phyloP scores from a whole-genome alignment of 2,888 invertebrate species.

The Capitulum mitella region DNA sequence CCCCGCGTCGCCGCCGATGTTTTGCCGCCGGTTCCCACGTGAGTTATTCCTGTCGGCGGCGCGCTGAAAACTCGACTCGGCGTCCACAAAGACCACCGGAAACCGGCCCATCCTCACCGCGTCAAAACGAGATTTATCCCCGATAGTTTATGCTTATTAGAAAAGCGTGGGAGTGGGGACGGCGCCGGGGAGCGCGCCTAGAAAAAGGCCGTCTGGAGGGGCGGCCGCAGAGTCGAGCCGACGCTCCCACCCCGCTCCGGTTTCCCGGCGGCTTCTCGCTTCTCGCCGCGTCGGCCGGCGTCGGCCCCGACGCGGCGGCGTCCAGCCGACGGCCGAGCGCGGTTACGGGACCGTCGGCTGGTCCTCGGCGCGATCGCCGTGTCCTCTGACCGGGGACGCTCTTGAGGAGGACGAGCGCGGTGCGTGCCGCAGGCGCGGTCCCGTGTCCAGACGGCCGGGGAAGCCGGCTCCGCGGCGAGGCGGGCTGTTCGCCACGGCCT shows the following conservation, averaged over 20 bases:
- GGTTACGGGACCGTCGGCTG: not conserved
- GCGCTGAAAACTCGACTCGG: not conserved
- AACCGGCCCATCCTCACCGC: not conserved
- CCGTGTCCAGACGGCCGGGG: not conserved
- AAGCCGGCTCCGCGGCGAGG: not conserved
- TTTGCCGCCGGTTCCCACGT: not conserved
- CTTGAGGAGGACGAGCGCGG: too few species aligned
- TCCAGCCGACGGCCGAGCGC: not conserved
- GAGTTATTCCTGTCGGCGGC: conserved; percentile 1
- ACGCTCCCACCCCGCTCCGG: conserved; percentile 8
- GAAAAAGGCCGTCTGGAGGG: not conserved
- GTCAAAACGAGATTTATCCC: not conserved
- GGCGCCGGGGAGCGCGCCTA: not conserved
- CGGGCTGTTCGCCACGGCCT: too few species aligned
- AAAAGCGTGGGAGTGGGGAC: conserved; percentile 9
- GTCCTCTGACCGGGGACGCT: too few species aligned
- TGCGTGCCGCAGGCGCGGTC: too few species aligned
- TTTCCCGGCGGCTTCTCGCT: not conserved
- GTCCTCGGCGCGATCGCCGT: too few species aligned
- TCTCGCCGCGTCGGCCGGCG: not conserved
- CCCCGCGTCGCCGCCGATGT: not conserved
- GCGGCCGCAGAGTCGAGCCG: too few species aligned
- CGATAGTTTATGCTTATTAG: conserved; percentile 15
- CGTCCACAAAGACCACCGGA: conserved; percentile 8
- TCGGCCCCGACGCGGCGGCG: not conserved